A percentile compares a stretch with the other conserved stretches of the same genome.
These are phyloP conservation scores for Silurus meridionalis DNA, from an alignment of 2,113 vertebrate species.

Conservation along the genomic window DNA sequence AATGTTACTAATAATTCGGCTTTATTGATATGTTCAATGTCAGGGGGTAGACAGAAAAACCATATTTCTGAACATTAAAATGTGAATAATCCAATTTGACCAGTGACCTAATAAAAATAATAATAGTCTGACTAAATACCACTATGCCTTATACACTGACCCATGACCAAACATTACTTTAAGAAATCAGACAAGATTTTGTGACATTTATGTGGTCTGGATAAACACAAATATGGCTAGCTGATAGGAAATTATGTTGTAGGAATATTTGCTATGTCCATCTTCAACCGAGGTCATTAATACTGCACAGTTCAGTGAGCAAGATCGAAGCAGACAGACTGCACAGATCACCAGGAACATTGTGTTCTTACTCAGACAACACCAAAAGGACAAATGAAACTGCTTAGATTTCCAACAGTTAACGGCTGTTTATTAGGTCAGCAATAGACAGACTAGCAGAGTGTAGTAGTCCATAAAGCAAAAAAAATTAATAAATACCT, in stretches of 20 bases:
- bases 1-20: background rate
- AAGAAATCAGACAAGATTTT: background rate
- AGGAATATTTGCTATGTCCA: too few species aligned
- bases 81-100: background rate
- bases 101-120: background rate
- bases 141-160: background rate
- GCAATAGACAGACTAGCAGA: background rate
- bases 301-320: slow-evolving; percentile 12
- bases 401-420: background rate
- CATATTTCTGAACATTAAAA: background rate
- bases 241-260: too few species aligned
- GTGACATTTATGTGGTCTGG: background rate
- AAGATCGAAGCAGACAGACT: background rate
- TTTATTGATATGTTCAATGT: background rate
- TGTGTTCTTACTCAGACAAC: slow-evolving; percentile 15
- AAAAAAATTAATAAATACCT: background rate
- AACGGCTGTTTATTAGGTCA: background rate
- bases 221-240: background rate
- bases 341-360: slow-evolving; percentile 17
- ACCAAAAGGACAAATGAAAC: background rate
- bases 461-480: background rate
- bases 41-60: background rate
- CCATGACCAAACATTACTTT: background rate
- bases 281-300: background rate
- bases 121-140: background rate